A percentile compares a stretch with the other conserved stretches of the same genome.
These are phyloP conservation scores for Aphaenogaster floridana DNA, from an alignment of 1,140 invertebrate genomes.

Conservation along the genomic window DNA sequence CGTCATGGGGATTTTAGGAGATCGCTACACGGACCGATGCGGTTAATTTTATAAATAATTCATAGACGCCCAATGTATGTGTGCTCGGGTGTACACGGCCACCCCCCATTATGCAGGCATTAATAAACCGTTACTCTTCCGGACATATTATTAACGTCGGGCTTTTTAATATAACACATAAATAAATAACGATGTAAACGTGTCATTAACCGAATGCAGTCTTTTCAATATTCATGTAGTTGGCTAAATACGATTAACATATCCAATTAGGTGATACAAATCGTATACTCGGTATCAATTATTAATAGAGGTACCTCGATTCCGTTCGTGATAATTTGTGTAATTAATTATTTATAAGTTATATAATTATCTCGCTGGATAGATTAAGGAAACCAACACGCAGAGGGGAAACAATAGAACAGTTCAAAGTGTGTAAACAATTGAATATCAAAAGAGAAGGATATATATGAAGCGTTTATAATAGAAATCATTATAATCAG, in stretches of 20 bases:
- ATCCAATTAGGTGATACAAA: conserved; percentile 58
- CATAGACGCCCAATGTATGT: conserved; percentile 16
- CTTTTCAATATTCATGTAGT: conserved; percentile 57
- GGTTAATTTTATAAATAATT: conserved; percentile 67
- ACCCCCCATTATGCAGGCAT: conserved; percentile 26
- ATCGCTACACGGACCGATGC: conserved; percentile 49
- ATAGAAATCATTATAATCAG: background rate
- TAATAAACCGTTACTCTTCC: conserved; percentile 59
- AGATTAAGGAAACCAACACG: conserved; percentile 39
- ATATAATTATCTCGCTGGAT: conserved; percentile 19
- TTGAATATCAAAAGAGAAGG: background rate
- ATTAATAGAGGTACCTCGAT: conserved; percentile 29
- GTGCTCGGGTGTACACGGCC: background rate
- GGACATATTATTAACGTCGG: conserved; percentile 58
- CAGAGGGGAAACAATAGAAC: background rate
- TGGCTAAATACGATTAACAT: conserved; percentile 61
- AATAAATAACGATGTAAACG: conserved; percentile 59
- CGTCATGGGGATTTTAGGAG: conserved; percentile 18
- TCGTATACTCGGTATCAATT: conserved; percentile 51
- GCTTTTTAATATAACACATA: conserved; percentile 47
- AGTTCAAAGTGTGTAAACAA: background rate
- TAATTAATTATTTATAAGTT: conserved; percentile 54
- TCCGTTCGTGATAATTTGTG: conserved; percentile 47
- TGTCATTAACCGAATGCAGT: conserved; percentile 47
- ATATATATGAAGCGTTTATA: background rate